Conservation (phyloP, 2,888 invertebrate genomes). For the Unio delphinus region DNA sequence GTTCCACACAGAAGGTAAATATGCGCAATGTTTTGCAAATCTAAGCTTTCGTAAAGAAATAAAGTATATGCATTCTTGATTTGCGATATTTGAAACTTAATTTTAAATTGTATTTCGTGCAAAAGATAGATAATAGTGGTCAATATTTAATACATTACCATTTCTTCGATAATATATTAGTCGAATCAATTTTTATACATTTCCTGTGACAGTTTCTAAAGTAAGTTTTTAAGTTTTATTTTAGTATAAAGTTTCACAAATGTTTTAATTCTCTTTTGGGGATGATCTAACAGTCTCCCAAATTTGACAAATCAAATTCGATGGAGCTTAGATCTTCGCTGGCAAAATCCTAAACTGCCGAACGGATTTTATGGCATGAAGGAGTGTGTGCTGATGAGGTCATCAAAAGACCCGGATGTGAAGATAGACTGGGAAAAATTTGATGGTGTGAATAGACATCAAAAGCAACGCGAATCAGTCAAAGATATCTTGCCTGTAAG, state of each 20-base stretch:
- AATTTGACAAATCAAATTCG: constrained; percentile 57
- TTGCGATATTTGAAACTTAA: too few species aligned
- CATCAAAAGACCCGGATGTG: constrained; percentile 48
- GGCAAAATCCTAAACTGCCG: constrained; percentile 59
- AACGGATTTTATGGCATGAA: constrained; percentile 63
- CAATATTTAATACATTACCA: neutral
- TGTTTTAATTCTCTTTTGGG: neutral
- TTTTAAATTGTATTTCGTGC: too few species aligned
- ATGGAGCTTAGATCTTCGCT: constrained; percentile 67
- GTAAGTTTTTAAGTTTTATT: neutral
- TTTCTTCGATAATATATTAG: neutral
- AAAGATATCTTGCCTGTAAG: constrained; percentile 30
- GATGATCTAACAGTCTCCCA: constrained; percentile 41
- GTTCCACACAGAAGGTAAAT: constrained; percentile 67
- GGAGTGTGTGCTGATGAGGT: constrained; percentile 54
- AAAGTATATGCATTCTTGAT: too few species aligned
- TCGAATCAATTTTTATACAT: neutral
- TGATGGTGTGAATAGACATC: constrained; percentile 31
- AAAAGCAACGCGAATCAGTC: constrained; percentile 23
- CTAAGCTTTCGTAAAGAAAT: too few species aligned
- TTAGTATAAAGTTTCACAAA: neutral
- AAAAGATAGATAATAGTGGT: too few species aligned
- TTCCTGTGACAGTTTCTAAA: too few species aligned
- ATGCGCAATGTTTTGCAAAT: too few species aligned
- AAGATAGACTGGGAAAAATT: constrained; percentile 58